A percentile compares a stretch with the other conserved stretches of the same genome.
Conservation (phyloP, 2,888 invertebrate species). For the Schizaphis graminum region DNA sequence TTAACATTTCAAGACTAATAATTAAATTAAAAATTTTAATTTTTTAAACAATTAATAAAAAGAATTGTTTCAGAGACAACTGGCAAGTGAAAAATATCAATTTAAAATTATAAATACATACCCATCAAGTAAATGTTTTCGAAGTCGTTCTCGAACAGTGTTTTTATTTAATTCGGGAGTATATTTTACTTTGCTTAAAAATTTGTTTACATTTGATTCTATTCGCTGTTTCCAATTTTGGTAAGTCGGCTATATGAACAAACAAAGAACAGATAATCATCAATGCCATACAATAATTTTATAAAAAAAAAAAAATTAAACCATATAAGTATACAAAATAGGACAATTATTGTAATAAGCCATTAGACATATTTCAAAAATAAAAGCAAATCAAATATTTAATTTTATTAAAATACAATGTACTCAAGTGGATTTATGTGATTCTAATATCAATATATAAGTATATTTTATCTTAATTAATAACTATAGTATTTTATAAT, state of each 20-base stretch:
- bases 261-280: background rate
- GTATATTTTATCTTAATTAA: background rate
- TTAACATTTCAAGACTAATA: background rate
- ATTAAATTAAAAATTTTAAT: background rate
- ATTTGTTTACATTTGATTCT: constrained; percentile 43
- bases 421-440: background rate
- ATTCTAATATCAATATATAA: background rate
- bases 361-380: background rate
- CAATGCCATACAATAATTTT: background rate
- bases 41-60: background rate
- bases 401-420: background rate
- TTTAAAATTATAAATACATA: constrained; percentile 29
- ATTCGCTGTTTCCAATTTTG: constrained; percentile 61
- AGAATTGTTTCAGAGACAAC: background rate
- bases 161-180: constrained; percentile 55
- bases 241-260: constrained; percentile 34
- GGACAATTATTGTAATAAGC: background rate
- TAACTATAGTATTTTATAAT: background rate
- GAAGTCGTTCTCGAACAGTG: constrained; percentile 41
- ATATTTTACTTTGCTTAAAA: constrained; percentile 36
- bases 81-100: background rate
- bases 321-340: background rate
- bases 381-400: background rate
- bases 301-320: background rate
- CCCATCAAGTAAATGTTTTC: constrained; percentile 60